Conservation (phyloP, 2,888 invertebrate species). For the Invenusta paracnida region DNA sequence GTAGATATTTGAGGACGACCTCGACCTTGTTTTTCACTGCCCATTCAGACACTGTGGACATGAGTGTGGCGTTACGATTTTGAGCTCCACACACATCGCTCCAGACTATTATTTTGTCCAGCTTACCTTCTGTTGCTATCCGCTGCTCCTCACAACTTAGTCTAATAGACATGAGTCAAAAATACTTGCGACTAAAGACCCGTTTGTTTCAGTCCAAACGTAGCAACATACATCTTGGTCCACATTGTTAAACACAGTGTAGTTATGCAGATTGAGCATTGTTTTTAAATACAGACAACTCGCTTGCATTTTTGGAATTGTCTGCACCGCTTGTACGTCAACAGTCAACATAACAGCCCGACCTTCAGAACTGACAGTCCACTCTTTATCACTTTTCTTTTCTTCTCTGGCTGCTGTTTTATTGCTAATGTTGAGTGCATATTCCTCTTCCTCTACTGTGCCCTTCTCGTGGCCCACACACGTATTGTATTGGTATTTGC, state of each 20-base stretch:
- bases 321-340: slow-evolving; percentile 9
- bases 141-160: not conserved
- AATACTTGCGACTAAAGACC: not conserved
- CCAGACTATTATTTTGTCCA: not conserved
- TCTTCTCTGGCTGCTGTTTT: not conserved
- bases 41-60: not conserved
- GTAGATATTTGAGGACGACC: slow-evolving; percentile 13
- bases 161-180: not conserved
- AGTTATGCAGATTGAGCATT: slow-evolving; percentile 14
- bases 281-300: slow-evolving; percentile 2
- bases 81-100: slow-evolving; percentile 13
- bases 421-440: not conserved
- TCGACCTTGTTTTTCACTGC: not conserved
- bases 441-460: not conserved
- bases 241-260: slow-evolving; percentile 5
- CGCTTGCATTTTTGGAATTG: not conserved
- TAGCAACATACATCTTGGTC: not conserved
- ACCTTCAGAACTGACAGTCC: not conserved
- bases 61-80: slow-evolving; percentile 16
- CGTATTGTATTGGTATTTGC: slow-evolving; percentile 17
- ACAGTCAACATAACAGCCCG: not conserved
- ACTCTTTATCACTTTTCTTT: not conserved
- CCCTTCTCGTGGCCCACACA: slow-evolving; percentile 14
- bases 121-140: not conserved
- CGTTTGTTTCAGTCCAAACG: not conserved